phyloP scores from a whole-genome alignment of 1,140 invertebrate species.

The Heliconius nattereri region DNA sequence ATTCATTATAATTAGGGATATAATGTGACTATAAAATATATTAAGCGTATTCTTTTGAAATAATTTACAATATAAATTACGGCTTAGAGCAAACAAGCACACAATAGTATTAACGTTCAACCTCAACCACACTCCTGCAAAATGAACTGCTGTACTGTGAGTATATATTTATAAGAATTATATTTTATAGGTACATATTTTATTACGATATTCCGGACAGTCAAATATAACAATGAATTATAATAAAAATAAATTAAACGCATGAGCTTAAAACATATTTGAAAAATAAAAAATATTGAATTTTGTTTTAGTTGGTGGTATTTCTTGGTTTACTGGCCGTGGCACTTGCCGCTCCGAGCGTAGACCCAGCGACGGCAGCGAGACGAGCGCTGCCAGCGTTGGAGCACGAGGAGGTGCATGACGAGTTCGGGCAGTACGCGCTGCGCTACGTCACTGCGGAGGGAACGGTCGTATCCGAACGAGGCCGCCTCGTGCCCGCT shows the following conservation, averaged over 20 bases:
- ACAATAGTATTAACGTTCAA: background rate
- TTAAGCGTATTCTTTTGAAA: background rate
- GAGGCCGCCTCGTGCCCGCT: slow-evolving; percentile 58
- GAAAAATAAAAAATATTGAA: background rate
- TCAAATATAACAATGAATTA: background rate
- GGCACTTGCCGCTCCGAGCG: background rate
- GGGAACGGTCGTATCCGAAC: slow-evolving; percentile 47
- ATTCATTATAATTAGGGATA: slow-evolving; percentile 1
- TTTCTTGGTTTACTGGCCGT: background rate
- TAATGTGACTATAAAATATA: background rate
- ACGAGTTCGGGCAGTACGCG: slow-evolving; percentile 46
- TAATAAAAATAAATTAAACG: background rate
- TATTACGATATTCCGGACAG: background rate
- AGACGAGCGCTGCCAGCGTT: slow-evolving; percentile 47
- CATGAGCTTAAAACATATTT: background rate
- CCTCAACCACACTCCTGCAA: background rate
- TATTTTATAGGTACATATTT: no score
- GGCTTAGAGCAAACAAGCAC: background rate
- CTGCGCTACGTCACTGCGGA: slow-evolving; percentile 69
- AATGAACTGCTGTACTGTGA: slow-evolving; percentile 8
- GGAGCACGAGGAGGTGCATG: slow-evolving; percentile 46
- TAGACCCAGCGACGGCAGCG: slow-evolving; percentile 18
- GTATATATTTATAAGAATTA: background rate
- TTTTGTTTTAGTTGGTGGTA: background rate
- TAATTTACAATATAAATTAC: background rate